Percentiles rank a stretch among this genome's conserved stretches.
phyloP scores from a whole-genome alignment of 2,888 invertebrate species.

The Copidosoma aretas region DNA sequence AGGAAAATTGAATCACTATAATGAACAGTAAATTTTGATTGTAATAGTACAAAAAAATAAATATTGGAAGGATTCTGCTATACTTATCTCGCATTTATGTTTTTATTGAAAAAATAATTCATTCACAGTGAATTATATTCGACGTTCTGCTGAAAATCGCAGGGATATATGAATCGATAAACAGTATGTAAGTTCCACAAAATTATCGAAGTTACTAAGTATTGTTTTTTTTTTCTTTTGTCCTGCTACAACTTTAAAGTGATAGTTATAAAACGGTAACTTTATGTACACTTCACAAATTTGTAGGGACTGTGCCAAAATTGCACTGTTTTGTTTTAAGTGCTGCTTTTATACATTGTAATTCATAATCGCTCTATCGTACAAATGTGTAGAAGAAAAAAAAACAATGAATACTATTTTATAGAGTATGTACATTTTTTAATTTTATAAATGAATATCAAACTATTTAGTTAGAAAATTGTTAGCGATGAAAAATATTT shows the following conservation, averaged over 20 bases:
- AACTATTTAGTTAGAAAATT: no score
- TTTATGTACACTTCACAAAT: background rate
- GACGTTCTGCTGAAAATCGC: background rate
- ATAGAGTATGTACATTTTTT: background rate
- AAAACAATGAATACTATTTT: background rate
- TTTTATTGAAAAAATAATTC: background rate
- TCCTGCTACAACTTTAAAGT: background rate
- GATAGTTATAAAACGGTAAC: background rate
- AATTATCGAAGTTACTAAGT: background rate
- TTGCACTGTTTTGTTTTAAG: background rate
- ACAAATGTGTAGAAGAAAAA: background rate
- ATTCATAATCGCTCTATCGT: background rate
- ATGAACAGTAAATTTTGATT: no score
- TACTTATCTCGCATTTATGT: no score
- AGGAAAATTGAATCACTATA: no score
- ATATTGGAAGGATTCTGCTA: no score
- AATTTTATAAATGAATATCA: background rate
- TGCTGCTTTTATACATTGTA: background rate
- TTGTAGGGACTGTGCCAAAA: background rate
- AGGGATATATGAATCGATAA: background rate
- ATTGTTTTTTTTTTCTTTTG: background rate
- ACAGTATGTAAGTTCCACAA: background rate
- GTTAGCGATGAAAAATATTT: no score
- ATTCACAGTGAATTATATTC: background rate
- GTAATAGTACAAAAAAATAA: no score